These are phyloP conservation scores for Drosophila kanekoi DNA, from an alignment of 2,888 invertebrate genomes.

Conservation along the genomic window DNA sequence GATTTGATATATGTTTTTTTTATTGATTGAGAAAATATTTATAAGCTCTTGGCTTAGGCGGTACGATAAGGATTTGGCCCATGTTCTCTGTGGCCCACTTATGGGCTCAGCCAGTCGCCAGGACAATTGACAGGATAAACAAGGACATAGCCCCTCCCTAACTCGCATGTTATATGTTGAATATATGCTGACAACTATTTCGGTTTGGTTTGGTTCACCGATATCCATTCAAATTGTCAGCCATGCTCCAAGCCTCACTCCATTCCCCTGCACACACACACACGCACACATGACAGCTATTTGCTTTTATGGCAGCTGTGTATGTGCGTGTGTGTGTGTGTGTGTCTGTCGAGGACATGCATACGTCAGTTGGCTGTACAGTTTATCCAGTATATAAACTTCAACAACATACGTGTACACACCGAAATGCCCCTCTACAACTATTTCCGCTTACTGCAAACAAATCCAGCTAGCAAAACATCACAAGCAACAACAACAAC, in stretches of 20 bases:
- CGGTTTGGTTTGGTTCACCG: constrained; percentile 50
- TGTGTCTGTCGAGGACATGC: constrained; percentile 60
- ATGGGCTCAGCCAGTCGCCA: constrained; percentile 33
- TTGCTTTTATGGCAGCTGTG: constrained; percentile 74
- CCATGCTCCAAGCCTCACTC: background rate
- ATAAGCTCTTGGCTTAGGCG: constrained; percentile 33
- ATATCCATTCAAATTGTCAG: constrained; percentile 59
- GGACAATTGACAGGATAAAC: constrained; percentile 63
- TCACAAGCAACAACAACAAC: constrained; percentile 34
- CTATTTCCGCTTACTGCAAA: constrained; percentile 78
- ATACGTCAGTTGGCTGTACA: constrained; percentile 74
- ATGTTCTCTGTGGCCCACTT: constrained; percentile 27
- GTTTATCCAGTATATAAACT: constrained; percentile 77
- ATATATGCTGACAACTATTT: constrained; percentile 62
- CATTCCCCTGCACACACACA: background rate
- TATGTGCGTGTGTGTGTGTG: constrained; percentile 23
- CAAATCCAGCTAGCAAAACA: constrained; percentile 74
- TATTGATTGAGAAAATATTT: constrained; percentile 32
- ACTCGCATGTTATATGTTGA: constrained; percentile 34
- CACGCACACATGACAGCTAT: constrained; percentile 67
- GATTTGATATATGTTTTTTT: constrained; percentile 12
- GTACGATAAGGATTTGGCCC: constrained; percentile 32
- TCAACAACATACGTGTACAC: constrained; percentile 52
- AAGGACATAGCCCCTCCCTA: constrained; percentile 27
- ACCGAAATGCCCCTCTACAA: constrained; percentile 50